phyloP scores from a whole-genome alignment of 2,113 vertebrate species.

The Chinchilla lanigera region DNA sequence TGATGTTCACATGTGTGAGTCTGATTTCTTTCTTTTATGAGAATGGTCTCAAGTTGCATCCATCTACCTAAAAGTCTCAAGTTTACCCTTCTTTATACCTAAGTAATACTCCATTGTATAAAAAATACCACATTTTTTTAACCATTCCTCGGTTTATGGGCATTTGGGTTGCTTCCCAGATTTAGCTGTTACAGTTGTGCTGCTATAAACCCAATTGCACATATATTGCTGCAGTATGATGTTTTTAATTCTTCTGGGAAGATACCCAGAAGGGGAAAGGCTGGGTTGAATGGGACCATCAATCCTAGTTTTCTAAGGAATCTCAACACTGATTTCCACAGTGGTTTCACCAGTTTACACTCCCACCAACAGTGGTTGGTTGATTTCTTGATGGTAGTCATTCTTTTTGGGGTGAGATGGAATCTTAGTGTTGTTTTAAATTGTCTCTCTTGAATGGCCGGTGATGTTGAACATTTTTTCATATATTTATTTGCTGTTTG shows the following conservation, averaged over 20 bases:
- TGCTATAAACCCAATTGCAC: too few relatives aligned
- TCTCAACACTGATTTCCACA: neutral
- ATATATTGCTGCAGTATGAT: neutral
- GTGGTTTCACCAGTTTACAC: neutral
- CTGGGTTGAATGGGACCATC: neutral
- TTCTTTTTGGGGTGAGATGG: neutral
- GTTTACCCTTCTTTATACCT: too few relatives aligned
- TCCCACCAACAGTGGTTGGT: neutral
- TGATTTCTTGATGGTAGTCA: neutral
- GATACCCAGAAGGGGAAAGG: neutral
- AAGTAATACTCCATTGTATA: too few relatives aligned
- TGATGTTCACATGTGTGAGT: too few relatives aligned
- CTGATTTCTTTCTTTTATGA: too few relatives aligned
- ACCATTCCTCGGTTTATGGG: too few relatives aligned
- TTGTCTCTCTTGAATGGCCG: neutral
- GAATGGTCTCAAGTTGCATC: too few relatives aligned
- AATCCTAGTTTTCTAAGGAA: neutral
- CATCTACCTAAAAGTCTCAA: too few relatives aligned
- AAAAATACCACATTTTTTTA: too few relatives aligned
- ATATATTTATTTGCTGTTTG: neutral
- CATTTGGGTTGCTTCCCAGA: too few relatives aligned
- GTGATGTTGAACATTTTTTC: neutral
- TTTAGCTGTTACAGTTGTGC: too few relatives aligned
- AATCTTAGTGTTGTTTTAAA: neutral
- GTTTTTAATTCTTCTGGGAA: neutral